Conservation (phyloP, 2,888 invertebrate genomes). For the Sicus ferrugineus region DNA sequence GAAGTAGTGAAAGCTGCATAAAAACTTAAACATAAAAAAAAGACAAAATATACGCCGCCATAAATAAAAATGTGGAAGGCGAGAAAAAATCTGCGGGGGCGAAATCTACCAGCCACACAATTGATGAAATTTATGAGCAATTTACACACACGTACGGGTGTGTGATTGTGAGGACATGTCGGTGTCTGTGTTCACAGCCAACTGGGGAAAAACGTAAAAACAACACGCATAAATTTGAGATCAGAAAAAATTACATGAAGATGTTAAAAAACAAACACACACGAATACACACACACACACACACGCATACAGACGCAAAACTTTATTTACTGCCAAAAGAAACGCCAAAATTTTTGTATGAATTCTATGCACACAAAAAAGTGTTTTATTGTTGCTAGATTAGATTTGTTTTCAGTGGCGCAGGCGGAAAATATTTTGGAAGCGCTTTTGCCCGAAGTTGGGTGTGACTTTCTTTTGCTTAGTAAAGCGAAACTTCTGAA, state of each 20-base stretch:
- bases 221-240: background rate
- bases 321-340: background rate
- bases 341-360: background rate
- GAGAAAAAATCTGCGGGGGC: background rate
- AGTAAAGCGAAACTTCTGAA: too few species aligned
- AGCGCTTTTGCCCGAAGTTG: too few species aligned
- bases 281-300: background rate
- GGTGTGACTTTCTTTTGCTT: too few species aligned
- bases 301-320: background rate
- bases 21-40: constrained; percentile 22
- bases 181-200: background rate
- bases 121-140: constrained; percentile 29
- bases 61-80: constrained; percentile 6
- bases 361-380: background rate
- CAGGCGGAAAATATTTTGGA: too few species aligned
- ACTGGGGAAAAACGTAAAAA: background rate
- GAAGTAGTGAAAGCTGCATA: background rate
- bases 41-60: constrained; percentile 24
- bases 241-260: background rate
- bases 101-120: constrained; percentile 19
- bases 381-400: background rate
- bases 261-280: background rate
- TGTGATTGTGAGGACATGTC: background rate
- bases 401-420: too few species aligned
- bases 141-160: constrained; percentile 1